Evolutionary conservation across 2,113 vertebrate species (phyloP).

Genomic region (Tupaia tana): DNA sequence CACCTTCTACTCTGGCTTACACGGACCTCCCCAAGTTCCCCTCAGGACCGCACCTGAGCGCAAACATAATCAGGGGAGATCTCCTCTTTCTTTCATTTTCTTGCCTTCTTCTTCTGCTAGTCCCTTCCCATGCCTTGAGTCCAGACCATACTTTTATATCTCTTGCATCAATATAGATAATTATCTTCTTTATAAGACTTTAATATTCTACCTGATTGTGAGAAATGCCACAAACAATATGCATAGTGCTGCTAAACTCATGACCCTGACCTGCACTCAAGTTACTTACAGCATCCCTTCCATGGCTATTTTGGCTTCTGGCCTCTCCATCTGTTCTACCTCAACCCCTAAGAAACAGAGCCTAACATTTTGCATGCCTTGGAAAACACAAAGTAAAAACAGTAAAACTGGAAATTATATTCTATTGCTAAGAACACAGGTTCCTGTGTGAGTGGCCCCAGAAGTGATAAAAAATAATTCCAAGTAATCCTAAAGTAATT

Average conservation of each 20-base stretch:
- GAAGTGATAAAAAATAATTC: background rate
- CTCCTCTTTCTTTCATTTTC: background rate
- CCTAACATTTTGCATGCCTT: background rate
- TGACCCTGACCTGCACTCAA: background rate
- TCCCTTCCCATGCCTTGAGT: background rate
- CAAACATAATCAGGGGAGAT: background rate
- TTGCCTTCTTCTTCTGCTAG: background rate
- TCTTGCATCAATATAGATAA: background rate
- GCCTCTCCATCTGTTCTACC: background rate
- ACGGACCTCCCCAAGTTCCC: background rate
- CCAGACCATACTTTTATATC: background rate
- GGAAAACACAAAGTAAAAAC: background rate
- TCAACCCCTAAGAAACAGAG: background rate
- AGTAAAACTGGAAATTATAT: background rate
- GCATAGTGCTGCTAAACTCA: background rate
- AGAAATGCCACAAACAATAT: background rate
- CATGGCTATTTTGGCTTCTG: background rate
- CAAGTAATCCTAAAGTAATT: conserved; percentile 39
- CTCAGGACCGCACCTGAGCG: background rate
- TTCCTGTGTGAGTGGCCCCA: background rate
- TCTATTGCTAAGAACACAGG: background rate
- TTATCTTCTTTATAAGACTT: background rate
- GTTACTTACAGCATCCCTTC: background rate
- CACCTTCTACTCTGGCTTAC: background rate
- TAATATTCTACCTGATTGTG: background rate